A percentile compares a stretch with the other conserved stretches of the same genome.
These are phyloP conservation scores for Mythimna lalbum DNA, from an alignment of 2,888 invertebrate species.

Conservation along the genomic window DNA sequence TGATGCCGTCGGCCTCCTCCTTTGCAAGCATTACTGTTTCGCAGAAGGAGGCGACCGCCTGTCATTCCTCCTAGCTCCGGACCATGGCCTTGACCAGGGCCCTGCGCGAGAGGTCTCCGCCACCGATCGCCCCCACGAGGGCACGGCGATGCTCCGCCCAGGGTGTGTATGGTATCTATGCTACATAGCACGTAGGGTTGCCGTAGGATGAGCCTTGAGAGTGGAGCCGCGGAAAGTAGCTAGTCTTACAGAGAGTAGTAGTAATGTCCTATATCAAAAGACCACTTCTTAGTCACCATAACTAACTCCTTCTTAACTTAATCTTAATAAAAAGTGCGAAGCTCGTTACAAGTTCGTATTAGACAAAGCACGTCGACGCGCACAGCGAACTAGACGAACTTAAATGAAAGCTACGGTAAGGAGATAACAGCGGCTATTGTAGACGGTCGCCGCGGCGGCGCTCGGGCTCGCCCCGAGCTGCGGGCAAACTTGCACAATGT, in stretches of 20 bases:
- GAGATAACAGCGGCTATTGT: slow-evolving; percentile 60
- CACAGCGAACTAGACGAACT: slow-evolving; percentile 53
- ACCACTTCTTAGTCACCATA: background rate
- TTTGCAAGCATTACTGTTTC: no score
- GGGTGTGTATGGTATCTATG: no score
- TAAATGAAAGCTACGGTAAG: slow-evolving; percentile 64
- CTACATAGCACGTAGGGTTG: no score
- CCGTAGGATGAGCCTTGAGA: background rate
- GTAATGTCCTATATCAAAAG: background rate
- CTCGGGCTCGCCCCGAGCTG: slow-evolving; percentile 38
- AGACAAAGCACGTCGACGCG: slow-evolving; percentile 55
- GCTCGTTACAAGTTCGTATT: slow-evolving; percentile 38
- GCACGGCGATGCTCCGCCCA: no score
- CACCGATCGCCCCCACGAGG: no score
- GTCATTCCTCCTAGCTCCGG: no score
- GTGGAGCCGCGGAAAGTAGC: background rate
- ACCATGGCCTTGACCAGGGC: no score
- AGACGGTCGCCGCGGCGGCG: slow-evolving; percentile 46
- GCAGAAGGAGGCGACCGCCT: no score
- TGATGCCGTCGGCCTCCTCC: no score
- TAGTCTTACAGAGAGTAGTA: background rate
- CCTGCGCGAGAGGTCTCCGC: no score
- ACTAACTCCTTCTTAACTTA: slow-evolving; percentile 10
- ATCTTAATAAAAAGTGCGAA: slow-evolving; percentile 29
- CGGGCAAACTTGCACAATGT: slow-evolving; percentile 48